Evolutionary conservation across 1,140 invertebrate species (phyloP), one percentile per base, ranked within the genome.

Genomic region (Acyrthosiphon pisum): DNA sequence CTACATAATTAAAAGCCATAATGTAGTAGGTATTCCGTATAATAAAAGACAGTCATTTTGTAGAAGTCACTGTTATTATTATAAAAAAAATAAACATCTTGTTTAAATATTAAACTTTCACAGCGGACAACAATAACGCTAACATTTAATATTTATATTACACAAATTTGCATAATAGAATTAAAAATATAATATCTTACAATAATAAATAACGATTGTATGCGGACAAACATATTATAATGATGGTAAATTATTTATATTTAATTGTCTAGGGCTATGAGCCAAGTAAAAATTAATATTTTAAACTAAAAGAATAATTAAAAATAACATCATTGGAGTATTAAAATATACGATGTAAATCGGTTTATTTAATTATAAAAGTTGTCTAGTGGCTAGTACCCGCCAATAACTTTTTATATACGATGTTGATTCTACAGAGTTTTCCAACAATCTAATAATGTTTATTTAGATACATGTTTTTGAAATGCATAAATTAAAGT

Each of bases 401-500:
- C 60, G 6, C 60, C 60, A n/a, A 76, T 76, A 76, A 76, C 60
- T 76, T n/a, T 76, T 76, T 76, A n/a, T 76, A 35, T n/a, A 35
- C 60, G 30, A 76, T 76, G 30, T 76, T 76, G 60, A 76, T n/a
- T 76, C 11, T n/a, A 76, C 30, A 76, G 23, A 76, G 60, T 76
- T 76, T 76, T n/a, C 30, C 60, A 76, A n/a, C 30, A 76, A 76
- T n/a, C 6, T 76, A 76, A 76, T 76, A 76, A 76, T 76, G 60
- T 76, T 76, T 76, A n/a, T 76, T 76, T 76, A 35, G 60, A 76
- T 76, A n/a, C n/a, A 76, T 76, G n/a, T 76, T 76, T 76, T 76
- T 35, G 14, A 76, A 76, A 76, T 0, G 30, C 18, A n/a, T 76
- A n/a, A 76, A 76, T 76, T 76, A 18, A 76, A 18, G n/a, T 76